Conservation (phyloP, 1,140 invertebrate genomes). For the Pogonomyrmex barbatus region DNA sequence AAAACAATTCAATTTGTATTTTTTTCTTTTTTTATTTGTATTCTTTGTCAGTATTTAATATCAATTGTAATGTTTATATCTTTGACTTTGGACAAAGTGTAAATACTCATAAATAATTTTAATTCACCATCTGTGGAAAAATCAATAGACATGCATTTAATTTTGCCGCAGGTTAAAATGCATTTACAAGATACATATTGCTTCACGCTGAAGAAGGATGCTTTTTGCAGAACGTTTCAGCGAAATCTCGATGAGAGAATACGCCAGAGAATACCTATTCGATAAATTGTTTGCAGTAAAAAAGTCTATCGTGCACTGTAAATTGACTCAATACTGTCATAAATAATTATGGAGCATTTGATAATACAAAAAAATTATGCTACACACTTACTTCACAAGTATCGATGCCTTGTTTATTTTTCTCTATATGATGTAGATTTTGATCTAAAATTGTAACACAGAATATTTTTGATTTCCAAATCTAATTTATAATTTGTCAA, state of each 20-base stretch:
- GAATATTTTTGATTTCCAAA: too few species aligned
- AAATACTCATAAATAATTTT: conserved; percentile 15
- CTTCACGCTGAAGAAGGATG: neutral
- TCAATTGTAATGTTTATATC: neutral
- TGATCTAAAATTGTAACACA: too few species aligned
- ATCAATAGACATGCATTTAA: neutral
- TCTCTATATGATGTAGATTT: too few species aligned
- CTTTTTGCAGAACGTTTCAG: conserved; percentile 22
- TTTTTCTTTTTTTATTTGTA: neutral
- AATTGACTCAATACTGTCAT: conserved; percentile 6
- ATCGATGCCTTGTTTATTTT: neutral
- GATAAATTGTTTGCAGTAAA: conserved; percentile 34
- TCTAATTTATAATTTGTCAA: neutral
- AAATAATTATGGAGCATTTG: conserved; percentile 25
- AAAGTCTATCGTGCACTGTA: conserved; percentile 1
- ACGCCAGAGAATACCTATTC: conserved; percentile 1
- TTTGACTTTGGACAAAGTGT: neutral
- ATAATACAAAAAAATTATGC: neutral
- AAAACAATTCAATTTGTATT: neutral
- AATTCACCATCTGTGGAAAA: conserved; percentile 31
- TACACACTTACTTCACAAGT: neutral
- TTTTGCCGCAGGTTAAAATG: conserved; percentile 28
- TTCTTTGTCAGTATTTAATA: neutral
- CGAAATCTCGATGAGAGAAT: neutral
- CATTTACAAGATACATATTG: conserved; percentile 22